Base-by-base conservation (phyloP, 2,888 invertebrate species). In the Liopterus haemorrhoidalis region DNA sequence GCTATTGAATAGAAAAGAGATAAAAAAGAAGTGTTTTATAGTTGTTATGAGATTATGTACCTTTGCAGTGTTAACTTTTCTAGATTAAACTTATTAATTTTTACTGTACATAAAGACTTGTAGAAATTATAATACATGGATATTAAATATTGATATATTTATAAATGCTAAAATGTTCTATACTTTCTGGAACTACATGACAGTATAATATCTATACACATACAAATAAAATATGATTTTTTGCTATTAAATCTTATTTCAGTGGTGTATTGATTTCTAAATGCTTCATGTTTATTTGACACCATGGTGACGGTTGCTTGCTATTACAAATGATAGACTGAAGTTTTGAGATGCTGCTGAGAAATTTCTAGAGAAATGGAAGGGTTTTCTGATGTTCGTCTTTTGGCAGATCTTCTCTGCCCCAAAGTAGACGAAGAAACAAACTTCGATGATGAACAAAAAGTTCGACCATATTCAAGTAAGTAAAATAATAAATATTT, bases 121-220 rank as follows among this genome's bases (percentile, higher is more conserved):
- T 63, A 65, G 62, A 61, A 64, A 58, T 57, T 57, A 59, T 59
- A 61, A 63, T 60, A 60, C 12, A 33, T 30, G 31, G 59, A 63
- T 64, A 61, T 63, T 62, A 59, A 65, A 66, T 64, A 67, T 65
- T 66, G 65, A 66, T 67, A 67, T 67, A 67, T 67, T 67, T 67
- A 67, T 68, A 67, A 42, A 42, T 27, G n/a, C 15, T 3, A 32
- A 22, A 22, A 6, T 19, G 20, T 21, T 19, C 39, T 39, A 20
- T 39, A 25, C 28, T 19, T 30, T 39, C n/a, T 39, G 28, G 30
- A 39, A 20, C 18, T 20, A 28, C 5, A 28, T 28, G n/a, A 21
- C 27, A 30, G 16, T 19, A 39, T 14, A 32, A 32, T 25, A 41
- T 41, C n/a, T n/a, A n/a, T n/a, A n/a, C n/a, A n/a, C n/a, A n/a